Conservation (phyloP, 2,888 invertebrate genomes). For the Pemphredon lugubris region DNA sequence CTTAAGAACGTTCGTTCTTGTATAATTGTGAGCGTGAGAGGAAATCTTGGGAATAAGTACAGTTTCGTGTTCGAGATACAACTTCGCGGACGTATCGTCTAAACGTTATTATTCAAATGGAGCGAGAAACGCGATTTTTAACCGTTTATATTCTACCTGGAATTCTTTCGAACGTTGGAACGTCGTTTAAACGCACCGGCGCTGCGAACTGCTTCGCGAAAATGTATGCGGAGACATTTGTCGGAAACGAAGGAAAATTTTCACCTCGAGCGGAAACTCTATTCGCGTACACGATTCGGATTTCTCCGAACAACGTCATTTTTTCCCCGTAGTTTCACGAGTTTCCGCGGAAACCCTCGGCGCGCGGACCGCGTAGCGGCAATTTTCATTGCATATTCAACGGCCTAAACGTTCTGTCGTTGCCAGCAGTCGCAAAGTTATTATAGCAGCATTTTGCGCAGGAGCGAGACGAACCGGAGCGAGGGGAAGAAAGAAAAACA, state of each 20-base stretch:
- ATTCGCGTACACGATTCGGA: slow-evolving; percentile 5
- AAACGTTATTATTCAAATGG: too few relatives aligned
- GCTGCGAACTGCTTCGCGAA: too few relatives aligned
- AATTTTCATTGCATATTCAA: slow-evolving; percentile 74
- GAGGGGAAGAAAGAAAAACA: slow-evolving; percentile 1
- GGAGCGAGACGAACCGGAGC: slow-evolving; percentile 40
- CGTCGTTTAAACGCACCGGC: too few relatives aligned
- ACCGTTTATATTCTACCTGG: too few relatives aligned
- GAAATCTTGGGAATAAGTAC: too few relatives aligned
- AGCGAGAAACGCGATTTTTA: too few relatives aligned
- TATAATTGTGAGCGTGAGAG: too few relatives aligned
- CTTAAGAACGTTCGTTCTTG: too few relatives aligned
- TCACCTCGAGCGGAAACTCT: not conserved
- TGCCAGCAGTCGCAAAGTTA: slow-evolving; percentile 71
- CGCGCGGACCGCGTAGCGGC: slow-evolving; percentile 44
- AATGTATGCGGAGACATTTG: too few relatives aligned
- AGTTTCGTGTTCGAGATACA: too few relatives aligned
- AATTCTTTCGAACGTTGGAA: too few relatives aligned
- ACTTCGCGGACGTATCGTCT: too few relatives aligned
- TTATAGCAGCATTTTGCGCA: slow-evolving; percentile 63
- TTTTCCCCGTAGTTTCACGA: slow-evolving; percentile 16
- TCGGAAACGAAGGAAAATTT: not conserved
- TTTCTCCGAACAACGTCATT: slow-evolving; percentile 13
- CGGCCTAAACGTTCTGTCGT: slow-evolving; percentile 69
- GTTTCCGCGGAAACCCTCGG: slow-evolving; percentile 30